These are phyloP conservation scores for Sceloporus tristichus DNA, from an alignment of 2,113 vertebrate genomes.

Conservation along the genomic window DNA sequence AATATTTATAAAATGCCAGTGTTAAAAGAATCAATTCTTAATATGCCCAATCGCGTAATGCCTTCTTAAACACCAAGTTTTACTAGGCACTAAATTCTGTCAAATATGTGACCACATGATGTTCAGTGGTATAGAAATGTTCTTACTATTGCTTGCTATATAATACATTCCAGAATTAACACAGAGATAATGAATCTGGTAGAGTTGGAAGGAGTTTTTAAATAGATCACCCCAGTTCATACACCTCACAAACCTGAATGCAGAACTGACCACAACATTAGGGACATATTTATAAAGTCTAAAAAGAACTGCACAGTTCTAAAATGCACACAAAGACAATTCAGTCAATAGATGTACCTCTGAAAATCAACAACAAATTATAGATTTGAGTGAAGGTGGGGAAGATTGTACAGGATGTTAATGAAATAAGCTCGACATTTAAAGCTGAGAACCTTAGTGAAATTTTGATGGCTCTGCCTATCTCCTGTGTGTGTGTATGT, in stretches of 20 bases:
- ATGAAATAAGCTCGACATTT: too few species aligned
- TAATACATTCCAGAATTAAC: not conserved
- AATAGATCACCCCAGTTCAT: not conserved
- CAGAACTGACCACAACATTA: not conserved
- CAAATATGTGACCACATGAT: not conserved
- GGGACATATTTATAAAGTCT: too few species aligned
- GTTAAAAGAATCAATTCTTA: not conserved
- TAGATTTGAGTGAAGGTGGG: too few species aligned
- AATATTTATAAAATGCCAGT: not conserved
- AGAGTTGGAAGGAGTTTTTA: not conserved
- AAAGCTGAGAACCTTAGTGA: too few species aligned
- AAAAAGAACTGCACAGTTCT: not conserved
- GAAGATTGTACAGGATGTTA: too few species aligned
- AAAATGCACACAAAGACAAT: not conserved
- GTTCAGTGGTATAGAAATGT: not conserved
- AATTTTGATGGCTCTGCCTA: too few species aligned
- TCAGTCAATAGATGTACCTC: too few species aligned
- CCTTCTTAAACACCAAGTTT: not conserved
- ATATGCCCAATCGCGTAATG: not conserved
- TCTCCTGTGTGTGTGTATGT: not conserved
- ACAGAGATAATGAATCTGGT: too few species aligned
- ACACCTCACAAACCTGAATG: not conserved
- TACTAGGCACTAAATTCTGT: not conserved
- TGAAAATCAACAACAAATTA: too few species aligned
- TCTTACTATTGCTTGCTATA: not conserved